Evolutionary conservation across 2,113 vertebrate genomes (phyloP), one percentile per base, ranked within the genome.

Genomic region (Brachionichthys hirsutus): DNA sequence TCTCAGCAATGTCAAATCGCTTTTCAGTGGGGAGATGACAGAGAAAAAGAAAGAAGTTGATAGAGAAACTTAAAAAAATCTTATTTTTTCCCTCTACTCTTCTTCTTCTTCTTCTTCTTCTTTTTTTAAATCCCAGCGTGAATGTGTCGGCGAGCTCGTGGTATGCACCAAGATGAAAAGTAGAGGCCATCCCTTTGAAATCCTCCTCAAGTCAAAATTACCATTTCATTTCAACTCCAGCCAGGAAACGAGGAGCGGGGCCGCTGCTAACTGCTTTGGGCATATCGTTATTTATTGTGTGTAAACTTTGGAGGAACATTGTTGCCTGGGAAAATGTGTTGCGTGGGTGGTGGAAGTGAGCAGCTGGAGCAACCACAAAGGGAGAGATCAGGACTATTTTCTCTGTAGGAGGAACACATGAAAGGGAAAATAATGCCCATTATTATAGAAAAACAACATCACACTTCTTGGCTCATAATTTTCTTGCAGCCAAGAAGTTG

Each of bases 131-230:
- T 81, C 82, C 80, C 89, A 86, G 86, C 71, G 78, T 83, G 86
- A 86, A 83, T 85, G 86, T 83, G 86, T 90, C 82, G 76, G 87
- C 78, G 74, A 89, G 85, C 86, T 87, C 71, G 86, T 86, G 85
- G 86, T 87, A 83, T 82, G 83, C 80, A 77, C 73, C 71, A 71
- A 89, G 89, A 92, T 91, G 89, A 91, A 90, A 91, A 87, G 84
- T 85, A 71, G 52, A 88, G 85, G 88, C 87, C 83, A 81, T 85
- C 72, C 80, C 91, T 92, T 91, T 91, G 90, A 91, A 92, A 91
- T 92, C 87, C 90, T 91, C 89, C 89, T 89, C 87, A 89, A 91
- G 89, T 91, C 89, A 91, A 91, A 92, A 92, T 91, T 89, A 90
- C 89, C 90, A 91, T 92, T 92, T 91, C 83, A 90, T 91, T 91